Evolutionary conservation across 2,113 vertebrate genomes (phyloP).

Genomic region (Actenoides lindsayi): DNA sequence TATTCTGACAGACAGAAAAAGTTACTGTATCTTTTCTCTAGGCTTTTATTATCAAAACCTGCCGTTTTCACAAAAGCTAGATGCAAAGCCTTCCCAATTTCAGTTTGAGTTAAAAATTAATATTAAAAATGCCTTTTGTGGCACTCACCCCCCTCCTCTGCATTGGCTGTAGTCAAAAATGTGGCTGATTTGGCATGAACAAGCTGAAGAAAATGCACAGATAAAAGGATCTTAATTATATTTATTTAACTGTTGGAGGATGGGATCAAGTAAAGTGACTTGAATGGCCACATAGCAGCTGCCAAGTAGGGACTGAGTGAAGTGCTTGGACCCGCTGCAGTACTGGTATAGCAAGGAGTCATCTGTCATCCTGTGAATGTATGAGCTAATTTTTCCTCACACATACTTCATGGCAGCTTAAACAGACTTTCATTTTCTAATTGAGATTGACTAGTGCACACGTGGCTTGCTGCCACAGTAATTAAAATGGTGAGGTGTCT

Average conservation of each 20-base stretch:
- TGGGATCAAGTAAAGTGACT: not conserved
- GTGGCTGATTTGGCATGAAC: not conserved
- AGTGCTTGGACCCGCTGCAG: not conserved
- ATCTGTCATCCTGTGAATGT: not conserved
- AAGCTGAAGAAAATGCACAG: not conserved
- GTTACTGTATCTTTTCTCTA: not conserved
- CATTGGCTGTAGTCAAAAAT: not conserved
- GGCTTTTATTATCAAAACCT: not conserved
- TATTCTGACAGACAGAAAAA: not conserved
- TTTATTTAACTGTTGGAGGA: not conserved
- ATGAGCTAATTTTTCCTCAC: not conserved
- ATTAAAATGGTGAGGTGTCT: not conserved
- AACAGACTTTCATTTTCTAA: not conserved
- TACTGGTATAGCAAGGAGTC: not conserved
- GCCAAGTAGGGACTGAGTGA: not conserved
- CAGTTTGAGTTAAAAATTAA: not conserved
- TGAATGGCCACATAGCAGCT: not conserved
- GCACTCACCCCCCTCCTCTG: not conserved
- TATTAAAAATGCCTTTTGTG: not conserved
- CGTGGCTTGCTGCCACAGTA: not conserved
- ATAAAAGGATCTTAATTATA: not conserved
- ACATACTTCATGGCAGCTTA: not conserved
- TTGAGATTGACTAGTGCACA: not conserved
- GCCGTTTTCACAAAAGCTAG: not conserved
- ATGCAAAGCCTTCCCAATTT: not conserved